Conservation (phyloP, 1,140 invertebrate species). For the Augochlora pura region DNA sequence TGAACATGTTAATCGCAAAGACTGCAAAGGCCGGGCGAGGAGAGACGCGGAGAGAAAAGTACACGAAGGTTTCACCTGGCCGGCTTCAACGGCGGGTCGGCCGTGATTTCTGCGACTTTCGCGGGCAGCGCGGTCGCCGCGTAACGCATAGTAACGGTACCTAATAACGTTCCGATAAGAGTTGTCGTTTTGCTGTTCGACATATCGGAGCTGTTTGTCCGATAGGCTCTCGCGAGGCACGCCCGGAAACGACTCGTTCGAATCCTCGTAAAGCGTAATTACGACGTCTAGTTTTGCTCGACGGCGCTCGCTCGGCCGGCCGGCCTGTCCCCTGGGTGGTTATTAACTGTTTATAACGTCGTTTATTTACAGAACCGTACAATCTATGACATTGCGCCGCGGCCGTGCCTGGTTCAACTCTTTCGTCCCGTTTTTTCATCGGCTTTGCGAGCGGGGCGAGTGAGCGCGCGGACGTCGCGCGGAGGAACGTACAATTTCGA, state of each 20-base stretch:
- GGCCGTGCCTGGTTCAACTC: too few relatives aligned
- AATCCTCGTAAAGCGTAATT: constrained; percentile 22
- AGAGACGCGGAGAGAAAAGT: too few relatives aligned
- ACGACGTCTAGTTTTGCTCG: constrained; percentile 26
- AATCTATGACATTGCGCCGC: neutral
- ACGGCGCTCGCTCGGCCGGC: neutral
- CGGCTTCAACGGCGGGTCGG: too few relatives aligned
- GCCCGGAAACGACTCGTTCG: constrained; percentile 2
- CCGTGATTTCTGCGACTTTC: neutral
- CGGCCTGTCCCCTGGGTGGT: constrained; percentile 7
- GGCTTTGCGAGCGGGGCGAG: neutral
- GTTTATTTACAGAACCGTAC: constrained; percentile 10
- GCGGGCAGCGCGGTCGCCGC: neutral
- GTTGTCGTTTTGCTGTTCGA: neutral
- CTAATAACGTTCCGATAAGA: constrained; percentile 13
- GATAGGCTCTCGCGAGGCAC: neutral
- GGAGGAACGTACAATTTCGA: constrained; percentile 1
- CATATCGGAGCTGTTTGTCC: constrained; percentile 7
- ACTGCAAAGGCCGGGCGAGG: too few relatives aligned
- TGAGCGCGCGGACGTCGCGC: neutral
- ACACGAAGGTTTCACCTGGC: too few relatives aligned
- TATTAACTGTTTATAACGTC: constrained; percentile 25
- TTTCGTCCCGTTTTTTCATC: too few relatives aligned
- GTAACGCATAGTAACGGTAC: neutral
- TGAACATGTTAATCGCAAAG: too few relatives aligned